These are phyloP conservation scores for Eurypyga helias DNA, from an alignment of 2,113 vertebrate genomes.

Conservation along the genomic window DNA sequence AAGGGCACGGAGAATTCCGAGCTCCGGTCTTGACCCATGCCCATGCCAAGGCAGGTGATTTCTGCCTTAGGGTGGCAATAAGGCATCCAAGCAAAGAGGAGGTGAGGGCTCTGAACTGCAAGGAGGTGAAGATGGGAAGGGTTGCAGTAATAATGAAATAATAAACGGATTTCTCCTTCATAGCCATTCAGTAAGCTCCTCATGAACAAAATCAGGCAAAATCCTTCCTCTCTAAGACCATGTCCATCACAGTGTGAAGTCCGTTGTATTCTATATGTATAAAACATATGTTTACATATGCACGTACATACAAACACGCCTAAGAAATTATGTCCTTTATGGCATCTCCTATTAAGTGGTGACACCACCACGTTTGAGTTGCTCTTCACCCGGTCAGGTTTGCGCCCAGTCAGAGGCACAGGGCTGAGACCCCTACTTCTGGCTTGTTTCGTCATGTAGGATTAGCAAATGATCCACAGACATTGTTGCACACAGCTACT, in stretches of 20 bases:
- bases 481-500: not conserved
- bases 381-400: not conserved
- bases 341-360: not conserved
- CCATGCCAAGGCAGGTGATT: not conserved
- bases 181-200: not conserved
- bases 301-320: not conserved
- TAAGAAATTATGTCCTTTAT: not conserved
- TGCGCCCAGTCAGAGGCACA: rapidly evolving
- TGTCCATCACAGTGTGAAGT: not conserved
- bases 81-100: not conserved
- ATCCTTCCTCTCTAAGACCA: not conserved
- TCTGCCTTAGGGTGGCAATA: not conserved
- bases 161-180: not conserved
- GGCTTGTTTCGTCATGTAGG: rapidly evolving
- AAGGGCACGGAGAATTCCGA: not conserved
- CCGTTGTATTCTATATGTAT: no score
- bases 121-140: not conserved
- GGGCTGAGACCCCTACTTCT: rapidly evolving
- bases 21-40: not conserved
- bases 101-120: not conserved
- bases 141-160: not conserved
- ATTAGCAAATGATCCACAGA: not conserved
- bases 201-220: not conserved
- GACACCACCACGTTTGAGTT: not conserved
- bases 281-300: not conserved